Evolutionary conservation across 2,113 vertebrate genomes (phyloP), one percentile per base, ranked within the genome.

Genomic region (Erpornis zantholeuca): DNA sequence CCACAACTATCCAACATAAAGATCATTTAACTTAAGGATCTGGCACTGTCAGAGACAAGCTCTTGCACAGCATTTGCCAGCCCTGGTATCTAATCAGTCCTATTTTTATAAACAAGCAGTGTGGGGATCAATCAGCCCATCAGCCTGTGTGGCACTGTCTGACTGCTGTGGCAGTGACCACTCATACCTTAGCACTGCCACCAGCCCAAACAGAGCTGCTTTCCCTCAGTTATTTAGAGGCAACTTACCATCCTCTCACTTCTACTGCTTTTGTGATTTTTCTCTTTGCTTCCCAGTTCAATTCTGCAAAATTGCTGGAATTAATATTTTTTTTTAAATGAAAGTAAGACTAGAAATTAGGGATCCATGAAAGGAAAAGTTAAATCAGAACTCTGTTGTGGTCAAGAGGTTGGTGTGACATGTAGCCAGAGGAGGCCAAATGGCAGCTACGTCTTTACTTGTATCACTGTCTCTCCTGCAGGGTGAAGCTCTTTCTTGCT

Each of bases 11-110:
- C 71, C 35, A 25, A 50, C n/a, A 33, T 57, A 71, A 81, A 83
- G 68, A 64, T 83, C 73, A 76, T 92, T 91, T 89, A 65, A 79
- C 10, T 90, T 38, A 47, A 70, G 54, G 54, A 82, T 92, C 35
- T 68, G 35, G 35, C 38, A 12, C 68, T 66, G 66, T 82, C 69
- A 86, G 86, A 76, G 60, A 59, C 23, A 40, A 87, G 33, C 16
- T 87, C 50, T 77, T 52, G n/a, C 38, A 50, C 38, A 77, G 44
- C 33, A 10, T 73, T 91, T 87, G 44, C 76, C 54, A 69, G 52
- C 21, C 33, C 16, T 0, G 0, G 27, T 64, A 61, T 82, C 59
- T 69, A 56, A 89, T 69, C 59, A 12, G 57, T 73, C 36, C 9
- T 1, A 2, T 36, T 82, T 84, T 77, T 79, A 66, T 66, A 80